A percentile compares a stretch with the other conserved stretches of the same genome.
These are phyloP conservation scores for Entelurus aequoreus DNA, from an alignment of 2,113 vertebrate genomes.

Conservation along the genomic window DNA sequence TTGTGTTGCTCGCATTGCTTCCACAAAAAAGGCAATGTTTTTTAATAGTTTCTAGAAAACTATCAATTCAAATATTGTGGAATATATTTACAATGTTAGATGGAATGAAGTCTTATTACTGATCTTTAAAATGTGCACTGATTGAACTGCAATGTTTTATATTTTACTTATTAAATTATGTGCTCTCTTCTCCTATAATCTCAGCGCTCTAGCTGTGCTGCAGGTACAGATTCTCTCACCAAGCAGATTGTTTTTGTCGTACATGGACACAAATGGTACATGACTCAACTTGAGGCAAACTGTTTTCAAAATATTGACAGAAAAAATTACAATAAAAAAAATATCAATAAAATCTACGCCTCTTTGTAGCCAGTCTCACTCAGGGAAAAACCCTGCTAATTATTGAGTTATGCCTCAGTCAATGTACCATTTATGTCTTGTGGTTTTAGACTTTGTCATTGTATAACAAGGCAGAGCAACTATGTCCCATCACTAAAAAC, in stretches of 20 bases:
- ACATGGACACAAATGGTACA: conserved; percentile 69
- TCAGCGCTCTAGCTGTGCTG: conserved; percentile 67
- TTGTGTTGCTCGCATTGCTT: too few relatives aligned
- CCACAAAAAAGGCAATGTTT: too few relatives aligned
- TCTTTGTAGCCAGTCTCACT: conserved; percentile 5
- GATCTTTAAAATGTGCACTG: neutral
- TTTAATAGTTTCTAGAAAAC: too few relatives aligned
- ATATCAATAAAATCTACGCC: conserved; percentile 4
- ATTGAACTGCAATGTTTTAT: neutral
- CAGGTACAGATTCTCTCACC: conserved; percentile 67
- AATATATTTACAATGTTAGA: neutral
- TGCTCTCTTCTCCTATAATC: conserved; percentile 53
- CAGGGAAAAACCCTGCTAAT: conserved; percentile 1
- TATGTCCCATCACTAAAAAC: conserved; percentile 68
- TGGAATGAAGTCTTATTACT: neutral
- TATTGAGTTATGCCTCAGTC: conserved; percentile 6
- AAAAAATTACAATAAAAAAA: conserved; percentile 15
- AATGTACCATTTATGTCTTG: conserved; percentile 64
- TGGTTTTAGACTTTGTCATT: conserved; percentile 43
- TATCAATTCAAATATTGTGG: too few relatives aligned
- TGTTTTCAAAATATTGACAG: neutral
- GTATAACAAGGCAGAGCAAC: conserved; percentile 46
- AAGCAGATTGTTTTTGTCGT: conserved; percentile 30
- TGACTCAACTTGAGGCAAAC: conserved; percentile 20
- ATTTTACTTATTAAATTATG: conserved; percentile 41